Evolutionary conservation across 2,888 invertebrate species (phyloP), one percentile per base, ranked within the genome.

Genomic region (Rhopalosiphum nymphaeae): DNA sequence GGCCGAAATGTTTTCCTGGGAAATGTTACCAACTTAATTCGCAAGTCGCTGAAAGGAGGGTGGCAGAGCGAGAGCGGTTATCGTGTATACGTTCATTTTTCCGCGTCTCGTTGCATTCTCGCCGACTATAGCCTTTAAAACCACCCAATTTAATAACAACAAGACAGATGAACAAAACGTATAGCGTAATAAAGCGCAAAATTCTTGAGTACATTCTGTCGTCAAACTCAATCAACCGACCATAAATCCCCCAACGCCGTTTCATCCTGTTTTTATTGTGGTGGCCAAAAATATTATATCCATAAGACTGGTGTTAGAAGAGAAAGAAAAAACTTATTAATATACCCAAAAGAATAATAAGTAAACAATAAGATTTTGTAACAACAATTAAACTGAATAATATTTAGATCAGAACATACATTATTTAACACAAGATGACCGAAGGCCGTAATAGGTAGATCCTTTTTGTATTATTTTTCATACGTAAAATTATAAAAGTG

Each of bases 91-190:
- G 11, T 85, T 91, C 85, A 85, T 91, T 91, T 56, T 91, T 91
- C 56, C 0, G 29, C 2, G 84, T 29, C 42, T 13, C 25, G 11
- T 44, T 44, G 4, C 90, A 26, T 56, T 61, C n/a, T 25, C 26
- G 36, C 13, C 16, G 49, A 53, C 42, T 16, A 36, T 49, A 29
- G 36, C 46, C 36, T 92, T 61, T 92, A 87, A 84, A 91, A 86
- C 61, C 56, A 26, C n/a, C 46, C 92, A 92, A 87, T 92, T 92
- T 92, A 92, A 92, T 92, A 92, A 87, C 86, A 46, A 36, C 49
- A 67, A 92, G 46, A 92, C 67, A 61, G 87, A 92, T 87, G 92
- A 92, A 92, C 87, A 87, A 61, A 87, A 87, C 49, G 36, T 57
- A 86, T 46, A 44, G 61, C 49, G 61, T 92, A 92, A 92, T 92